Evolutionary conservation across 2,797 vertebrate genomes (phyloP).

Genomic region (Neosilurus mollespiculum): DNA sequence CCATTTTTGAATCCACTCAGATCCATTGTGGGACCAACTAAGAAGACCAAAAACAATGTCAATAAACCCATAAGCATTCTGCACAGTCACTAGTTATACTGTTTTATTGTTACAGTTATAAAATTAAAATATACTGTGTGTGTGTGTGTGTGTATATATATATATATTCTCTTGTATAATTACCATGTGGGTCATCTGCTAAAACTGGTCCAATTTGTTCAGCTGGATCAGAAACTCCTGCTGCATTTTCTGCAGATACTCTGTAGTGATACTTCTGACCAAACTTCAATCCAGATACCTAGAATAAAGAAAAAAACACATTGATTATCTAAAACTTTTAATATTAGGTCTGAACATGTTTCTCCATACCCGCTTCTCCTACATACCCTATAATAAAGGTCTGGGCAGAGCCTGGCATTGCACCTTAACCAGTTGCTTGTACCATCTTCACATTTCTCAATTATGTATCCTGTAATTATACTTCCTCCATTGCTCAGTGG

Average conservation of each 20-base stretch:
- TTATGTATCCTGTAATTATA: slow-evolving; percentile 91
- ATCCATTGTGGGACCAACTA: slow-evolving; percentile 85
- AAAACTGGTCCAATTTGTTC: slow-evolving; percentile 88
- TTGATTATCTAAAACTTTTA: not conserved
- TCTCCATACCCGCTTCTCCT: not conserved
- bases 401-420: slow-evolving; percentile 85
- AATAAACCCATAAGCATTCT: slow-evolving; percentile 21
- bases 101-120: too few species aligned
- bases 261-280: slow-evolving; percentile 89
- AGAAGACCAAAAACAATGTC: slow-evolving; percentile 45
- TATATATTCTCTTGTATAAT: not conserved
- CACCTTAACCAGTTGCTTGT: slow-evolving; percentile 91
- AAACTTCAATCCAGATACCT: slow-evolving; percentile 90
- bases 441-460: slow-evolving; percentile 89
- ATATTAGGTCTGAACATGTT: not conserved
- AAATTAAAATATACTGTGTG: too few species aligned
- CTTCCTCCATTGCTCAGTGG: slow-evolving; percentile 90
- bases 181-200: slow-evolving; percentile 90
- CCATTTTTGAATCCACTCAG: slow-evolving; percentile 91
- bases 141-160: too few species aligned
- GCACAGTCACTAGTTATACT: too few species aligned
- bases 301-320: slow-evolving; percentile 22
- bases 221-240: slow-evolving; percentile 89
- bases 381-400: slow-evolving; percentile 87
- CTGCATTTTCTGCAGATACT: slow-evolving; percentile 94